These are phyloP conservation scores for Isotomurus palustris DNA, from an alignment of 2,888 invertebrate species.

Conservation along the genomic window DNA sequence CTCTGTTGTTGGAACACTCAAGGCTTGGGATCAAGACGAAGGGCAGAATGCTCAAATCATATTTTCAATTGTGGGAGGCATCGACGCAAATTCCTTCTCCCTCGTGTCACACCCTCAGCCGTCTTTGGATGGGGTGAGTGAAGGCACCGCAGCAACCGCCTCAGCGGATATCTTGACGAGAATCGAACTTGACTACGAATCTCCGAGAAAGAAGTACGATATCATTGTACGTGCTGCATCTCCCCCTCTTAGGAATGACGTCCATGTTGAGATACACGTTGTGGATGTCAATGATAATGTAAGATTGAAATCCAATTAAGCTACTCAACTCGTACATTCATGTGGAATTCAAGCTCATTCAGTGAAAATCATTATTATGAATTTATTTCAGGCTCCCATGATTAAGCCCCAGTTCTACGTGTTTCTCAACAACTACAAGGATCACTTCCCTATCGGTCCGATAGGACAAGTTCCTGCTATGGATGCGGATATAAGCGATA, in stretches of 20 bases:
- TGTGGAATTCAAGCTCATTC: not conserved
- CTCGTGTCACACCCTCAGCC: conserved; percentile 65
- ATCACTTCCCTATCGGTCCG: conserved; percentile 86
- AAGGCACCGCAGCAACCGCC: conserved; percentile 54
- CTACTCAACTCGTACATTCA: not conserved
- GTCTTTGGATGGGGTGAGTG: conserved; percentile 58
- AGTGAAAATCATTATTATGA: not conserved
- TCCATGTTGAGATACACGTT: conserved; percentile 78
- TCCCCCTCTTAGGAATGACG: conserved; percentile 81
- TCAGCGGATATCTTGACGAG: conserved; percentile 77
- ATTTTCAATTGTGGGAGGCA: conserved; percentile 90
- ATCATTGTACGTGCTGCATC: conserved; percentile 85
- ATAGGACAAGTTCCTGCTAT: conserved; percentile 88
- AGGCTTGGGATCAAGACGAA: conserved; percentile 87
- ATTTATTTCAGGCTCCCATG: conserved; percentile 27
- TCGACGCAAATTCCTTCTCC: conserved; percentile 80
- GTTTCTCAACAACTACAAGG: conserved; percentile 90
- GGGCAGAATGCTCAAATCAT: conserved; percentile 82
- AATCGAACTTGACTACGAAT: conserved; percentile 92
- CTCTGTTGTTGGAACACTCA: conserved; percentile 84
- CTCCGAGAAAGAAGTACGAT: conserved; percentile 70
- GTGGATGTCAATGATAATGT: conserved; percentile 95
- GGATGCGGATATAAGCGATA: conserved; percentile 89
- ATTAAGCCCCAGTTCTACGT: conserved; percentile 60
- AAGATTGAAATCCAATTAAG: conserved; percentile 6